Base-by-base conservation (phyloP, 2,888 invertebrate genomes). In the Candidula unifasciata region DNA sequence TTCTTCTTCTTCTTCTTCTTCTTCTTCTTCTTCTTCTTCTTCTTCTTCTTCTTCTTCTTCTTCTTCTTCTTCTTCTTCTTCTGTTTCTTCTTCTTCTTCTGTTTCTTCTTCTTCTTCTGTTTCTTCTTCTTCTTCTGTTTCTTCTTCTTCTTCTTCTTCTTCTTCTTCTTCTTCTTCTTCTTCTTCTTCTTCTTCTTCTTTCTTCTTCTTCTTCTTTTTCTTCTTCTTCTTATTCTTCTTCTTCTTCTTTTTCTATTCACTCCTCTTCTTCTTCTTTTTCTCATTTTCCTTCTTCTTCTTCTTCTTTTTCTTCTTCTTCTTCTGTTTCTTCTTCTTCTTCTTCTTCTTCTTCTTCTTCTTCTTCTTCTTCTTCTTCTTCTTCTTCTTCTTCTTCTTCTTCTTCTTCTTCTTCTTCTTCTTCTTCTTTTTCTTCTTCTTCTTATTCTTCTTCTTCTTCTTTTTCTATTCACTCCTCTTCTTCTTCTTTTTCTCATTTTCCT, bases 101-200 rank as follows among this genome's bases (percentile, higher is more conserved):
- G n/a, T n/a, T n/a, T n/a, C n/a, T n/a, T n/a, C n/a, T n/a, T n/a
- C n/a, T n/a, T n/a, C n/a, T n/a, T n/a, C n/a, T n/a, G n/a, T n/a
- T n/a, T n/a, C n/a, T n/a, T n/a, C n/a, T n/a, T n/a, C n/a, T n/a
- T n/a, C n/a, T n/a, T n/a, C n/a, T n/a, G n/a, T n/a, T n/a, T n/a
- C n/a, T n/a, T n/a, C n/a, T 21, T 69, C 71, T 81, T 54, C 52
- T 44, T 71, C 33, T 81, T 54, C 35, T 52, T 21, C 71, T 81
- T 30, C 10, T 30, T 57, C 33, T 60, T 24, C 30, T 33, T 78
- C 33, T 27, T 78, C 30, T 33, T 57, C 78, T 78, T 24, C 27
- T 5, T n/a, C 27, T n/a, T 57, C 33, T 57, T 5, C n/a, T 57
- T 57, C 27, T 30, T 27, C 57, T 57, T 30, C 27, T 6, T 57